Conservation (phyloP, 2,113 vertebrate genomes). For the Thinocorus orbignyianus region DNA sequence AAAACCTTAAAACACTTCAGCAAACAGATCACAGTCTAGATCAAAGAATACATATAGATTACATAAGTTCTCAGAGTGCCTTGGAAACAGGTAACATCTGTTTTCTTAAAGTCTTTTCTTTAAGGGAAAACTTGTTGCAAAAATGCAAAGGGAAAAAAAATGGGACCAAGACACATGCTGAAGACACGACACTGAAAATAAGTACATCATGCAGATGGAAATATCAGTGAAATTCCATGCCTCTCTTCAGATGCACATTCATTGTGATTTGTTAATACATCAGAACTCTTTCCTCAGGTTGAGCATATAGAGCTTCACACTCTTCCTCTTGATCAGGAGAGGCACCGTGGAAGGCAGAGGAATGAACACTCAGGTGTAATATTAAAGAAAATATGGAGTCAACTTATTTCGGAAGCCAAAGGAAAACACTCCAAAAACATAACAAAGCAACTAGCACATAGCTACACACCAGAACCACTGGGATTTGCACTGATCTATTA, state of each 20-base stretch:
- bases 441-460: background rate
- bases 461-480: background rate
- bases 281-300: background rate
- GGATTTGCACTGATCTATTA: background rate
- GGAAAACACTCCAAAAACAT: background rate
- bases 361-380: accelerated
- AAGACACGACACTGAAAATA: background rate
- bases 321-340: background rate
- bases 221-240: background rate
- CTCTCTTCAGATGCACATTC: background rate
- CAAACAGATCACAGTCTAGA: background rate
- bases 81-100: background rate
- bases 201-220: background rate
- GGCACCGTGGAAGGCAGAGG: background rate
- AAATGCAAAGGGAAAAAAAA: background rate
- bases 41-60: background rate
- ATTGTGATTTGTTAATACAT: background rate
- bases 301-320: background rate
- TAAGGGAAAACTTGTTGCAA: background rate
- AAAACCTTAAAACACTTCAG: background rate
- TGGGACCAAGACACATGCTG: background rate
- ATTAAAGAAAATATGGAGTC: background rate
- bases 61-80: background rate
- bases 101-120: background rate
- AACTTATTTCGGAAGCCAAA: background rate